These are phyloP conservation scores for Sisor rabdophorus DNA, from an alignment of 2,113 vertebrate species.

Conservation along the genomic window DNA sequence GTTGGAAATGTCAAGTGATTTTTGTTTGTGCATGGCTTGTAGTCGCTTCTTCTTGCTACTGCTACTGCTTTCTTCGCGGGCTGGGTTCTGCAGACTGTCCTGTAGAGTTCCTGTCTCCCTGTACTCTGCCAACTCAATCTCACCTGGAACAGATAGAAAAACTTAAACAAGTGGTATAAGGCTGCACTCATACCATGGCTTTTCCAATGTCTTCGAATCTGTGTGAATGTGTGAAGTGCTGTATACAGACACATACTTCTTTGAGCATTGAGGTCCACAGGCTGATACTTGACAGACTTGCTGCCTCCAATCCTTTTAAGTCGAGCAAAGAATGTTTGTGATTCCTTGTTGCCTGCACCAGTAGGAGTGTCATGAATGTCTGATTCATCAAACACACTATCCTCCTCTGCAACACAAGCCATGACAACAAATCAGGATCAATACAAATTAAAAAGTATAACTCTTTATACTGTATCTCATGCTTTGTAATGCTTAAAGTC, in stretches of 20 bases:
- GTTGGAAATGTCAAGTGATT: conserved; percentile 96
- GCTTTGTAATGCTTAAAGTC: neutral
- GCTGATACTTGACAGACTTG: conserved; percentile 98
- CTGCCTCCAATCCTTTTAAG: conserved; percentile 97
- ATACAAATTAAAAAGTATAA: neutral
- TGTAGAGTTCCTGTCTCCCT: conserved; percentile 87
- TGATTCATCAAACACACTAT: conserved; percentile 99
- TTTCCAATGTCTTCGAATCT: neutral
- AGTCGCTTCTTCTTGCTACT: conserved; percentile 92
- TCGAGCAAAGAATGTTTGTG: conserved; percentile 98
- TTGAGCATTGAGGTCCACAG: conserved; percentile 95
- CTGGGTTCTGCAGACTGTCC: conserved; percentile 91
- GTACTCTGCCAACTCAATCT: conserved; percentile 97
- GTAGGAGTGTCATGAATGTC: conserved; percentile 98
- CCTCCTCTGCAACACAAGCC: conserved; percentile 82
- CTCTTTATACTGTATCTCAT: neutral
- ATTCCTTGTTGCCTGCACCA: conserved; percentile 92
- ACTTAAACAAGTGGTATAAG: too few species aligned
- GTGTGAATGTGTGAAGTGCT: neutral
- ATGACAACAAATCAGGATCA: neutral
- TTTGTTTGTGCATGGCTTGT: conserved; percentile 94
- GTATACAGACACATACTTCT: conserved; percentile 81
- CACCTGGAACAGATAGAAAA: conserved; percentile 71
- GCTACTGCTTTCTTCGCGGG: conserved; percentile 89
- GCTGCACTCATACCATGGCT: neutral